Percentiles rank a stretch among this genome's conserved stretches.
phyloP scores from a whole-genome alignment of 2,797 vertebrate species.

The Sebastes cheni region DNA sequence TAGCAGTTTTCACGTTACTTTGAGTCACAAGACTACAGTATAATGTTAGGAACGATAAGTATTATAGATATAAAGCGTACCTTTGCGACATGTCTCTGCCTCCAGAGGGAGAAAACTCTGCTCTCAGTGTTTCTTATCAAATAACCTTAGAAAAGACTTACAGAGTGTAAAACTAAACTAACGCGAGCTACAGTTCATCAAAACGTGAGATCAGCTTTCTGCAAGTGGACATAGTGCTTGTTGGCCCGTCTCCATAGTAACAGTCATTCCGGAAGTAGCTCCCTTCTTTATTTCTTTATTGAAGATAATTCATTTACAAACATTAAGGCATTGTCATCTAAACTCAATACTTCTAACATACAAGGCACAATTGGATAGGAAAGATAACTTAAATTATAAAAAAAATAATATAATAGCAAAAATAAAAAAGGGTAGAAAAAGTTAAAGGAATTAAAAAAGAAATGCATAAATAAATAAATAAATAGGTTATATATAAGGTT shows the following conservation, averaged over 20 bases:
- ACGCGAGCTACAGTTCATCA: background rate
- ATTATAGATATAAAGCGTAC: conserved; percentile 13
- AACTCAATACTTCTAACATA: too few species aligned
- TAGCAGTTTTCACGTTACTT: background rate
- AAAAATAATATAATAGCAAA: too few species aligned
- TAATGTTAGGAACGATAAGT: background rate
- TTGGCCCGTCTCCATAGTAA: conserved; percentile 62
- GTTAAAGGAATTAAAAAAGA: too few species aligned
- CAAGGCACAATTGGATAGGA: too few species aligned
- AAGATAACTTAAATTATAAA: too few species aligned
- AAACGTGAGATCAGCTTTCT: background rate
- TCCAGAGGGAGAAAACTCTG: background rate
- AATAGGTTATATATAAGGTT: too few species aligned
- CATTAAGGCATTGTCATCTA: too few species aligned
- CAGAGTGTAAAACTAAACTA: background rate
- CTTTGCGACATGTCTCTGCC: conserved; percentile 70
- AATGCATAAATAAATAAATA: too few species aligned
- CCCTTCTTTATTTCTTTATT: too few species aligned
- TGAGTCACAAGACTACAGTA: background rate
- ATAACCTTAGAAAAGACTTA: background rate
- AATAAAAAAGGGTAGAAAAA: too few species aligned
- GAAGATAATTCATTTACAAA: too few species aligned
- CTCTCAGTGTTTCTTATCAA: background rate
- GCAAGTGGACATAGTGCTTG: background rate
- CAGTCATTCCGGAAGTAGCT: conserved; percentile 38